Percentiles rank a stretch among this genome's conserved stretches.
Conservation (phyloP, 1,140 invertebrate genomes). For the Kradibia gibbosae region DNA sequence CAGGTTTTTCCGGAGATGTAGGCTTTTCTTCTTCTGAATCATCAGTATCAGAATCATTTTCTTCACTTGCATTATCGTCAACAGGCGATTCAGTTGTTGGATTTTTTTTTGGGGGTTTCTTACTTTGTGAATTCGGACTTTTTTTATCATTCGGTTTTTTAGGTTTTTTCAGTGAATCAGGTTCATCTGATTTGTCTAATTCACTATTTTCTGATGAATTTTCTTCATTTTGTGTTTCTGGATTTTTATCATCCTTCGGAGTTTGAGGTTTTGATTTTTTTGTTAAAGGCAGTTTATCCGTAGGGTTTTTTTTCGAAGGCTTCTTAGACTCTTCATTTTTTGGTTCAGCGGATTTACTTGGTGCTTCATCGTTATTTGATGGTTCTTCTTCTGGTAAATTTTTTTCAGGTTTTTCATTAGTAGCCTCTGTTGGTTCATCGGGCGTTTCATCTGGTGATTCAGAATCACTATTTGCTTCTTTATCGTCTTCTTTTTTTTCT, state of each 20-base stretch:
- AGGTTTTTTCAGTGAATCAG: background rate
- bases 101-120: background rate
- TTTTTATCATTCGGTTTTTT: background rate
- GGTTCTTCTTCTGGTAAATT: background rate
- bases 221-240: background rate
- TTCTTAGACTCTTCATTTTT: background rate
- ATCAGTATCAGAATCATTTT: slow-evolving; percentile 11
- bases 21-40: slow-evolving; percentile 16
- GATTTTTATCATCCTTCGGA: background rate
- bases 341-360: background rate
- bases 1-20: background rate
- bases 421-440: background rate
- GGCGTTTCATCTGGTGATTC: background rate
- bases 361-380: background rate
- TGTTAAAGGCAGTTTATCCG: background rate
- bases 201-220: background rate
- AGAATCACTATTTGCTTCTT: no score
- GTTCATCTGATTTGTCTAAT: background rate
- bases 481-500: no score
- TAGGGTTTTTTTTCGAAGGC: background rate
- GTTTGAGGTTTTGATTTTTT: background rate
- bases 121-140: background rate
- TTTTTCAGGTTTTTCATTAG: background rate
- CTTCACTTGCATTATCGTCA: slow-evolving; percentile 7
- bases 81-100: background rate